These are phyloP conservation scores for Drosophila rubida DNA, from an alignment of 2,888 invertebrate genomes.

Conservation along the genomic window DNA sequence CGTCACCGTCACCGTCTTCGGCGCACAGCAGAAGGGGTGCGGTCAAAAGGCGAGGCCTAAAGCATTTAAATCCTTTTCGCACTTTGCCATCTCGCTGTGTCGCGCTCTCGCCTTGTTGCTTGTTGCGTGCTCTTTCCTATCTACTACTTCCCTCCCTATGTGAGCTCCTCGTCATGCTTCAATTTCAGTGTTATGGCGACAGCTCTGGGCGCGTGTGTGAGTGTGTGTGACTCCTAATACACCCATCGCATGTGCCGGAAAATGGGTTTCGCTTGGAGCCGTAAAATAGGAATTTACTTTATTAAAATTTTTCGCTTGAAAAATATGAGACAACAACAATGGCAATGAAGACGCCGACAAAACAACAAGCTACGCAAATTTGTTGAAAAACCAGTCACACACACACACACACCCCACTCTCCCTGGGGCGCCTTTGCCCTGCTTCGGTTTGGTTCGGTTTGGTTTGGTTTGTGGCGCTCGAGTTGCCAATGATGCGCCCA, in stretches of 20 bases:
- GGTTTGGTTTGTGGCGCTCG: conserved; percentile 16
- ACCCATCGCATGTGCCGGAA: conserved; percentile 38
- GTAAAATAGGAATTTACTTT: conserved; percentile 80
- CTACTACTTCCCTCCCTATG: conserved; percentile 31
- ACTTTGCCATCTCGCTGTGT: conserved; percentile 54
- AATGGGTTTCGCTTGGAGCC: conserved; percentile 41
- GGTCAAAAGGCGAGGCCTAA: conserved; percentile 76
- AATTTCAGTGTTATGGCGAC: conserved; percentile 20
- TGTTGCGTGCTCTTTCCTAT: conserved; percentile 63
- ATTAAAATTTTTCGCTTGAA: conserved; percentile 78
- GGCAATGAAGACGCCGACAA: conserved; percentile 57
- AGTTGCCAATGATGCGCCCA: conserved; percentile 54
- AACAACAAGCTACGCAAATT: conserved; percentile 57
- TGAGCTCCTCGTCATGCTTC: conserved; percentile 37
- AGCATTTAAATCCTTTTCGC: conserved; percentile 81
- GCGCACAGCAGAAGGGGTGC: conserved; percentile 24
- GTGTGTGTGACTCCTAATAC: conserved; percentile 40
- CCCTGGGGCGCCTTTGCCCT: not conserved
- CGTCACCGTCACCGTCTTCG: not conserved
- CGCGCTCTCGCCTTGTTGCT: conserved; percentile 59
- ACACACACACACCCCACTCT: conserved; percentile 9
- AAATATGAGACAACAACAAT: conserved; percentile 73
- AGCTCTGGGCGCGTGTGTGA: conserved; percentile 24
- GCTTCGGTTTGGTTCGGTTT: not conserved
- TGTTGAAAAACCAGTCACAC: conserved; percentile 46